A percentile compares a stretch with the other conserved stretches of the same genome.
Evolutionary conservation across 2,888 invertebrate species (phyloP).

Genomic region (Glyphotaelius pellucidus): DNA sequence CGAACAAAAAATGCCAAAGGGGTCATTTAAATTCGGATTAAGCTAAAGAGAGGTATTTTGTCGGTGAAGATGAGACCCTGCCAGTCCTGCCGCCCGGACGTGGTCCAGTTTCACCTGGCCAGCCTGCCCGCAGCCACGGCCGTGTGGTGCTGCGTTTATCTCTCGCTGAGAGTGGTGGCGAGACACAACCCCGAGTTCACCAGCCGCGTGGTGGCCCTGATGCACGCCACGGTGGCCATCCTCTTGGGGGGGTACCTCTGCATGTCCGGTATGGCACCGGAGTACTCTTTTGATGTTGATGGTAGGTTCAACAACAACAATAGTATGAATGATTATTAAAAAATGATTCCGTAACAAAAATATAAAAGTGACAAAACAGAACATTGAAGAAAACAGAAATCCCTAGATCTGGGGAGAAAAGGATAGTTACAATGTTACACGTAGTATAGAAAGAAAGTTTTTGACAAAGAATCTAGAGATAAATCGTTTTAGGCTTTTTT

Average conservation of each 20-base stretch:
- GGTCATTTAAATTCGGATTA: neutral
- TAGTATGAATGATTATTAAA: no score
- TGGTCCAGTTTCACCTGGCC: neutral
- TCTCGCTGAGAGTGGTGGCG: neutral
- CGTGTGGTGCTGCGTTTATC: conserved; percentile 19
- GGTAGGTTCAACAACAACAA: neutral
- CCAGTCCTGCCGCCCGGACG: neutral
- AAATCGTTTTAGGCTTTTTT: no score
- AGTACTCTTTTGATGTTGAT: neutral
- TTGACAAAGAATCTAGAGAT: no score
- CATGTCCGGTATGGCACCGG: neutral
- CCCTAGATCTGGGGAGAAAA: no score
- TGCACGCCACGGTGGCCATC: conserved; percentile 34
- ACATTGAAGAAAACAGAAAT: no score
- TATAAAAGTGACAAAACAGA: no score
- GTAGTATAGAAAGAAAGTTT: no score
- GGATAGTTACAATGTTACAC: no score
- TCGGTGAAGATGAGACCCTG: neutral
- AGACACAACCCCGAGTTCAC: neutral
- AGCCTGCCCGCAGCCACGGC: conserved; percentile 5
- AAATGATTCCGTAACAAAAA: no score
- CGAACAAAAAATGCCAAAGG: neutral
- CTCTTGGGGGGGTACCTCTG: conserved; percentile 34
- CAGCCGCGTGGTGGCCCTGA: conserved; percentile 45
- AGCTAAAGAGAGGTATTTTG: neutral